Evolutionary conservation across 2,888 invertebrate genomes (phyloP).

Genomic region (Megamerina dolium): DNA sequence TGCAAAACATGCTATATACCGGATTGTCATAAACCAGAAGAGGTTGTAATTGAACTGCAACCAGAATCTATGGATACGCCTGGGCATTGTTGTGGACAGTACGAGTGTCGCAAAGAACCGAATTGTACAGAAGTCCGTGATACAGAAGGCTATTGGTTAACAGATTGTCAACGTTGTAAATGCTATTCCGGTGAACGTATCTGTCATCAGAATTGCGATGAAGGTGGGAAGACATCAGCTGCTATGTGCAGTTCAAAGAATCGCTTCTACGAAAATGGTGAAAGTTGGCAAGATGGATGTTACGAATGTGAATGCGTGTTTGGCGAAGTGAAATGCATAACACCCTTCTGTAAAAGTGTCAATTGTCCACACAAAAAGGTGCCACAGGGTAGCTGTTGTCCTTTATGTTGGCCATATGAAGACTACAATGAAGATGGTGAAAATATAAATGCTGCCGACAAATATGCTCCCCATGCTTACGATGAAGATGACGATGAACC

Average conservation of each 20-base stretch:
- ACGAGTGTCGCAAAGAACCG: slow-evolving; percentile 48
- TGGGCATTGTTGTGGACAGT: slow-evolving; percentile 53
- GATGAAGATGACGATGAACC: slow-evolving; percentile 12
- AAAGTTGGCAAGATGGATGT: slow-evolving; percentile 44
- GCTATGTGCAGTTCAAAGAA: slow-evolving; percentile 39
- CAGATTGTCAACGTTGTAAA: slow-evolving; percentile 40
- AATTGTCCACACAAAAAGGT: slow-evolving; percentile 38
- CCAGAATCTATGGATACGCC: slow-evolving; percentile 39
- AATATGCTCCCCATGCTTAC: slow-evolving; percentile 13
- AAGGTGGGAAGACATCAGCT: slow-evolving; percentile 30
- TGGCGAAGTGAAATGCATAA: slow-evolving; percentile 40
- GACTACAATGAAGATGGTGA: slow-evolving; percentile 23
- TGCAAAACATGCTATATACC: slow-evolving; percentile 44
- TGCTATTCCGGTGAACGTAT: slow-evolving; percentile 38
- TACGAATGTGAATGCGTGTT: slow-evolving; percentile 40
- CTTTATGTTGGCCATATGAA: slow-evolving; percentile 42
- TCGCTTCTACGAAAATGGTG: slow-evolving; percentile 39
- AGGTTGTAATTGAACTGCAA: slow-evolving; percentile 37
- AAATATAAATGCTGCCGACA: slow-evolving; percentile 9
- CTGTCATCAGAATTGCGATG: slow-evolving; percentile 44
- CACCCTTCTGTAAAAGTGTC: slow-evolving; percentile 38
- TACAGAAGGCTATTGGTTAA: slow-evolving; percentile 38
- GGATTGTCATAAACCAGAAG: slow-evolving; percentile 32
- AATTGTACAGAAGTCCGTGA: slow-evolving; percentile 35
- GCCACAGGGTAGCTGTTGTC: slow-evolving; percentile 41